phyloP scores from a whole-genome alignment of 2,888 invertebrate genomes.

The Aquatica leii region DNA sequence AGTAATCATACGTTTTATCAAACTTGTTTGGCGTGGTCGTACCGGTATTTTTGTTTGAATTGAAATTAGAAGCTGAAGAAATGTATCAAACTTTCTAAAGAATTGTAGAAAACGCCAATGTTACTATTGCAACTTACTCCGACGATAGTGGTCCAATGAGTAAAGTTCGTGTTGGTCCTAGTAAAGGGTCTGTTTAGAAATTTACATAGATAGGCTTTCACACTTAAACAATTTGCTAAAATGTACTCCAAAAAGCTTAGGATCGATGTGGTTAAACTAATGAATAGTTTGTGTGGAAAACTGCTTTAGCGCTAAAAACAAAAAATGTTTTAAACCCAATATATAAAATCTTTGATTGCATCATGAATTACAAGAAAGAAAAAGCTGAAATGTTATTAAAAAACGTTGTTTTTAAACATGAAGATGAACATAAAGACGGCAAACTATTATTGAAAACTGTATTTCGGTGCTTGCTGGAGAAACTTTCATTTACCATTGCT shows the following conservation, averaged over 20 bases:
- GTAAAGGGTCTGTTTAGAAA: conserved; percentile 99
- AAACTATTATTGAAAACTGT: conserved; percentile 94
- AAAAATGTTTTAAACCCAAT: conserved; percentile 99
- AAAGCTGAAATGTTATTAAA: conserved; percentile 87
- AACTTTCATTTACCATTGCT: conserved; percentile 97
- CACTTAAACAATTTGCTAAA: conserved; percentile 98
- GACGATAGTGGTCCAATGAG: conserved; percentile 99
- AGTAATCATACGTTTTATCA: no score
- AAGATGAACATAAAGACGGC: conserved; percentile 96
- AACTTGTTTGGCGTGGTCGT: no score
- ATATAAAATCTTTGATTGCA: conserved; percentile 88
- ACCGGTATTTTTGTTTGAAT: conserved; percentile 90
- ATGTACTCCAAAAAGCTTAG: conserved; percentile 99
- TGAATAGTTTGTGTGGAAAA: conserved; percentile 99
- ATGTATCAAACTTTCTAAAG: conserved; percentile 99
- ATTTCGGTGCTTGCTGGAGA: conserved; percentile 99
- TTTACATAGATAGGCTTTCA: conserved; percentile 99
- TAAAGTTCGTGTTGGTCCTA: conserved; percentile 95
- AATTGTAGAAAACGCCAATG: conserved; percentile 99
- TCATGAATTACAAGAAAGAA: conserved; percentile 76
- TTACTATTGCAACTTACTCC: conserved; percentile 98
- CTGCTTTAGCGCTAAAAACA: conserved; percentile 96
- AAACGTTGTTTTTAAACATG: conserved; percentile 91
- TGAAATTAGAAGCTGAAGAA: conserved; percentile 96
- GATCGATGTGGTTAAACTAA: conserved; percentile 95